Evolutionary conservation across 1,140 invertebrate species (phyloP).

Genomic region (Pseudachorutes palmiensis): DNA sequence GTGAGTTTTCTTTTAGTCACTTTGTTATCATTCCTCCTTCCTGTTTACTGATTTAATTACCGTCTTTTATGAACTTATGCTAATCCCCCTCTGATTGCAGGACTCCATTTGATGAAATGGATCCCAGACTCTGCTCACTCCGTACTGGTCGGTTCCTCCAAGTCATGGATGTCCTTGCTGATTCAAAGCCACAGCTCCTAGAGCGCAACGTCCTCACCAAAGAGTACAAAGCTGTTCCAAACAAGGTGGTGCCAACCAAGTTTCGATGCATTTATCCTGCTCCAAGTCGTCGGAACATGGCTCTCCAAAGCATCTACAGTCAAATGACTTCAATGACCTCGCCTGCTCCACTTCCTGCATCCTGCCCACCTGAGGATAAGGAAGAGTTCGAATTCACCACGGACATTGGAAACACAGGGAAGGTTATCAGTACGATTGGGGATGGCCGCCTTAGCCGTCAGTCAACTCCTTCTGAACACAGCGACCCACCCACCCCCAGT

Average conservation of each 20-base stretch:
- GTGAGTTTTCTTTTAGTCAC: slow-evolving; percentile 17
- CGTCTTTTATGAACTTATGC: not conserved
- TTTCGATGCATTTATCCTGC: not conserved
- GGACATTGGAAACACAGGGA: not conserved
- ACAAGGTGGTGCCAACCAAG: not conserved
- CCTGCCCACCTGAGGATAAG: not conserved
- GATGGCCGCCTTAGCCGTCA: slow-evolving; percentile 4
- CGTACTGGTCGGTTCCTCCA: slow-evolving; percentile 23
- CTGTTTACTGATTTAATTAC: not conserved
- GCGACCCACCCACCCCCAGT: slow-evolving; percentile 1
- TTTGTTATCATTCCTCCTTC: not conserved
- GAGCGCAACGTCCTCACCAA: slow-evolving; percentile 23
- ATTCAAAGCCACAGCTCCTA: slow-evolving; percentile 21
- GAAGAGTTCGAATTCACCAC: slow-evolving; percentile 7
- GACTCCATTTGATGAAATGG: slow-evolving; percentile 19
- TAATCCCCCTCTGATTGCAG: slow-evolving; percentile 10
- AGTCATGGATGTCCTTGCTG: slow-evolving; percentile 17
- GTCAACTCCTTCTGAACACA: not conserved
- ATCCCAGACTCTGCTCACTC: slow-evolving; percentile 14
- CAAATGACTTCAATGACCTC: slow-evolving; percentile 13
- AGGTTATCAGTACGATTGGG: slow-evolving; percentile 2
- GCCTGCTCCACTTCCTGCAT: not conserved
- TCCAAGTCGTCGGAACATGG: slow-evolving; percentile 28
- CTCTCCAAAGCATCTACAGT: slow-evolving; percentile 33
- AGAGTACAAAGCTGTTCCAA: slow-evolving; percentile 15